A percentile compares a stretch with the other conserved stretches of the same genome.
phyloP scores from a whole-genome alignment of 2,797 vertebrate species.

The Notoglanidium macrostoma region DNA sequence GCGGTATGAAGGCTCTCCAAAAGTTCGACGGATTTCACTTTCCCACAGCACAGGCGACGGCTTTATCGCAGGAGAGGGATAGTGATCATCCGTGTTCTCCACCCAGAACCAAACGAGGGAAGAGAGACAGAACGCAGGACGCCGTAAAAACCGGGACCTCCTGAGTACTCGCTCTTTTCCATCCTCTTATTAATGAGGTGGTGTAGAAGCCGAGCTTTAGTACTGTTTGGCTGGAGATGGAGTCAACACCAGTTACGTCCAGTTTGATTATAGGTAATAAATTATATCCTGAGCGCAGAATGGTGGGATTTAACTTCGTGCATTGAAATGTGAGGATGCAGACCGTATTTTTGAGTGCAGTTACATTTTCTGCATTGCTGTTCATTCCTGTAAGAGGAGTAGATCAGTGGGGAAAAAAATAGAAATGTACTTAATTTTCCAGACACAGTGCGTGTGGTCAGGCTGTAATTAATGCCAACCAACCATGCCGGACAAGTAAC shows the following conservation, averaged over 20 bases:
- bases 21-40: constrained; percentile 70
- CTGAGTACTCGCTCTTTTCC: constrained; percentile 61
- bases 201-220: constrained; percentile 14
- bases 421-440: neutral
- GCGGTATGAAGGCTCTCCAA: constrained; percentile 64
- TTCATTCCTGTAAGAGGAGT: constrained; percentile 13
- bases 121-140: constrained; percentile 38
- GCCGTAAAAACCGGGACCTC: constrained; percentile 65
- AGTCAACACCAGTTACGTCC: neutral
- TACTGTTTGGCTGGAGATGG: neutral
- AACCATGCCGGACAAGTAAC: neutral
- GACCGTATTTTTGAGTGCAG: neutral
- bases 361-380: constrained; percentile 16
- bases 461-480: constrained; percentile 21
- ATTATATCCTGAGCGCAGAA: neutral
- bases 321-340: neutral
- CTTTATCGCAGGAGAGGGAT: constrained; percentile 73
- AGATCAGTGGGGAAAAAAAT: neutral
- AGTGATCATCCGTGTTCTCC: constrained; percentile 60
- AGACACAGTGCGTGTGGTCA: constrained; percentile 13
- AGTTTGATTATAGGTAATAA: constrained; percentile 30
- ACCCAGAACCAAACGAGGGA: constrained; percentile 52
- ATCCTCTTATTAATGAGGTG: constrained; percentile 32
- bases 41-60: constrained; percentile 70
- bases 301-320: neutral